phyloP scores from a whole-genome alignment of 2,797 vertebrate species.

The Geotrypetes seraphini region DNA sequence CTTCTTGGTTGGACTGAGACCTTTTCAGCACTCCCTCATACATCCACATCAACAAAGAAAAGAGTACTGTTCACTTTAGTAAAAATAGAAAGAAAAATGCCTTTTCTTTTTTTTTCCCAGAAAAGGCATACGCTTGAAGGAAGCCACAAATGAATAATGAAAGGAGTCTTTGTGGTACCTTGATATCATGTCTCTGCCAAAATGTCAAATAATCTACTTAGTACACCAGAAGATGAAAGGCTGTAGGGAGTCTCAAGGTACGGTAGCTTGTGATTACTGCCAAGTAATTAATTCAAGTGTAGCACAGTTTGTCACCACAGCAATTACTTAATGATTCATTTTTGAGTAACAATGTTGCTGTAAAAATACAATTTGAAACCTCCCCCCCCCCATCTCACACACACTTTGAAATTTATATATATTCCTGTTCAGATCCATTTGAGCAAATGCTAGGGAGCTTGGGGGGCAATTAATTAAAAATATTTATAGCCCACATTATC shows the following conservation, averaged over 20 bases:
- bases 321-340: slow-evolving; percentile 48
- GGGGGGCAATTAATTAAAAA: too few species aligned
- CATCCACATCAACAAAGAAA: slow-evolving; percentile 28
- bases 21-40: too few species aligned
- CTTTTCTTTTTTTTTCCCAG: slow-evolving; percentile 43
- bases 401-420: slow-evolving; percentile 49
- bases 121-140: slow-evolving; percentile 36
- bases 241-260: slow-evolving; percentile 40
- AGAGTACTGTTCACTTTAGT: too few species aligned
- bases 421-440: slow-evolving; percentile 26
- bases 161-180: slow-evolving; percentile 43
- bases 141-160: slow-evolving; percentile 44
- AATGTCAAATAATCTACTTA: slow-evolving; percentile 64
- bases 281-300: slow-evolving; percentile 39
- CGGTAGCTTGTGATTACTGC: slow-evolving; percentile 32
- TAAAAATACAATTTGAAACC: slow-evolving; percentile 42
- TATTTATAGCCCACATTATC: too few species aligned
- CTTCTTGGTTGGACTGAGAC: too few species aligned
- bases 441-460: slow-evolving; percentile 19
- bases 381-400: too few species aligned
- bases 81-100: slow-evolving; percentile 40
- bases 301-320: slow-evolving; percentile 49
- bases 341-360: slow-evolving; percentile 39
- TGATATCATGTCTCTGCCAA: slow-evolving; percentile 49
- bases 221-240: slow-evolving; percentile 63